phyloP scores from a whole-genome alignment of 1,140 invertebrate genomes.

The Plodia interpunctella region DNA sequence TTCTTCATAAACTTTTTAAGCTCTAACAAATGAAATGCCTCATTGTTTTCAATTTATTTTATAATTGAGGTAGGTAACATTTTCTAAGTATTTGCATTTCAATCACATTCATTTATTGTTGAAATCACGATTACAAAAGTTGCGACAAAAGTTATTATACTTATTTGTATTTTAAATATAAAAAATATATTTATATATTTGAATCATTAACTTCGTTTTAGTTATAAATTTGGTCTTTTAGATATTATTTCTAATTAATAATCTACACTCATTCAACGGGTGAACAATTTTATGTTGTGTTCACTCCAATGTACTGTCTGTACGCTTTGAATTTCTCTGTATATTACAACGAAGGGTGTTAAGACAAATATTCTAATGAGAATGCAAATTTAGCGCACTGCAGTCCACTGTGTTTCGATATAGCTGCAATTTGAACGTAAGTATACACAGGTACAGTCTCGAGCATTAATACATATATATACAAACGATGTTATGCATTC shows the following conservation, averaged over 20 bases:
- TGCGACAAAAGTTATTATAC: too few relatives aligned
- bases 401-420: constrained; percentile 16
- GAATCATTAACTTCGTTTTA: too few relatives aligned
- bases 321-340: constrained; percentile 16
- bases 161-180: too few relatives aligned
- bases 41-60: too few relatives aligned
- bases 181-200: too few relatives aligned
- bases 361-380: constrained; percentile 35
- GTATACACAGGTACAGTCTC: too few relatives aligned
- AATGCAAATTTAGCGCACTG: constrained; percentile 34
- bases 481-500: background rate
- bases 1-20: background rate
- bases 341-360: constrained; percentile 29
- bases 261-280: background rate
- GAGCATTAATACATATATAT: background rate
- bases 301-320: background rate
- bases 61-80: too few relatives aligned
- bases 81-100: too few relatives aligned
- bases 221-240: too few relatives aligned
- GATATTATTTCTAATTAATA: too few relatives aligned
- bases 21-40: background rate
- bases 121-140: too few relatives aligned
- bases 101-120: too few relatives aligned
- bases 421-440: constrained; percentile 15
- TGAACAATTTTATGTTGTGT: background rate